Conservation (phyloP, 2,113 vertebrate genomes). For the Hydropotes inermis region DNA sequence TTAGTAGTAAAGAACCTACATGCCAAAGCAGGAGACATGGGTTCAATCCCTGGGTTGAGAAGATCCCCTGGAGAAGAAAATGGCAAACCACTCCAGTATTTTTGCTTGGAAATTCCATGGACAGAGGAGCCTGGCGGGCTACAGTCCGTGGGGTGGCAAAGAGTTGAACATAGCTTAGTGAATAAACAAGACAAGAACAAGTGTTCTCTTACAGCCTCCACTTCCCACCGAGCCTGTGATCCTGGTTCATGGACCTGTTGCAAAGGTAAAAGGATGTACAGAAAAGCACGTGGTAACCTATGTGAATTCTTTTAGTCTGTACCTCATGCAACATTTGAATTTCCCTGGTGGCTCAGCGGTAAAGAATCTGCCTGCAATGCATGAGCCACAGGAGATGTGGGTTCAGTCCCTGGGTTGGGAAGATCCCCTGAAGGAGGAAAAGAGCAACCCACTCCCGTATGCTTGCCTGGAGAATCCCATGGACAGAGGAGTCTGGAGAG, state of each 20-base stretch:
- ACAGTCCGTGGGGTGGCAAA: background rate
- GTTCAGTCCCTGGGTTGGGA: background rate
- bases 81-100: background rate
- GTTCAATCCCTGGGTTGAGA: background rate
- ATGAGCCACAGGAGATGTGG: background rate
- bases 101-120: background rate
- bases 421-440: background rate
- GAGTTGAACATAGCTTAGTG: background rate
- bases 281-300: background rate
- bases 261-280: background rate
- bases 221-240: background rate
- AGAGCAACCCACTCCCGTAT: background rate
- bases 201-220: background rate
- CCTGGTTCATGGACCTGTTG: background rate
- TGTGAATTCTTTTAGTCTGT: background rate
- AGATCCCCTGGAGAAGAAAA: background rate
- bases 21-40: background rate
- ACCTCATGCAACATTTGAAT: background rate
- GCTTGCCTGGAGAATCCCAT: background rate
- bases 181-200: background rate
- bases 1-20: background rate
- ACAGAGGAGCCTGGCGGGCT: background rate
- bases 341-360: accelerated
- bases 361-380: background rate
- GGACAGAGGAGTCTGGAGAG: background rate